Percentiles rank a stretch among this genome's conserved stretches.
Conservation (phyloP, 2,888 invertebrate species). For the Athrips mouffetella region DNA sequence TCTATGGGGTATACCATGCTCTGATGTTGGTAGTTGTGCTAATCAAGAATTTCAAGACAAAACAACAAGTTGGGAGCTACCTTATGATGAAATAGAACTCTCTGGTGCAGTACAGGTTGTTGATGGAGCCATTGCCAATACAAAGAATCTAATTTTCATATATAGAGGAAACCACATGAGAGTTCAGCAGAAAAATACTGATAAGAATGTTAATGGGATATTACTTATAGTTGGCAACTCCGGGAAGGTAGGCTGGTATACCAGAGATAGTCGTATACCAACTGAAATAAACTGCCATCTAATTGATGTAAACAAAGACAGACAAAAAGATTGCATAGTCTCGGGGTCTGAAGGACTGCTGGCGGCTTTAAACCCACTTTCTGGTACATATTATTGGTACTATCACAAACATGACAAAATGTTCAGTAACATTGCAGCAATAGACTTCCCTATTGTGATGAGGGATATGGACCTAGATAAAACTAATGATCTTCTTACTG, state of each 20-base stretch:
- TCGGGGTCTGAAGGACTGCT: conserved; percentile 82
- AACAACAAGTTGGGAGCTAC: conserved; percentile 83
- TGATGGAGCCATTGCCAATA: conserved; percentile 79
- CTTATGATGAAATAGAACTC: conserved; percentile 83
- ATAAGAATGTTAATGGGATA: conserved; percentile 80
- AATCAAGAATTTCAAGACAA: conserved; percentile 74
- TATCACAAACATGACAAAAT: conserved; percentile 75
- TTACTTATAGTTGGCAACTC: conserved; percentile 83
- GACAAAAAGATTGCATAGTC: conserved; percentile 85
- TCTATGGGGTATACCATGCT: conserved; percentile 86
- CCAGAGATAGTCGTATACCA: conserved; percentile 82
- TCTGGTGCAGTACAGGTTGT: conserved; percentile 85
- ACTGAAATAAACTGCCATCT: conserved; percentile 85
- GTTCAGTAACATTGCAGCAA: conserved; percentile 73
- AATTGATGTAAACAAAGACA: conserved; percentile 85
- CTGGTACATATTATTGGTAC: conserved; percentile 78
- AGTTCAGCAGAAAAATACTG: conserved; percentile 63
- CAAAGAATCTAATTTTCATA: conserved; percentile 85
- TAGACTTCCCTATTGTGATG: conserved; percentile 84
- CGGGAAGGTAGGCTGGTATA: conserved; percentile 86
- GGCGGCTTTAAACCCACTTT: conserved; percentile 73
- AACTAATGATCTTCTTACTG: conserved; percentile 82
- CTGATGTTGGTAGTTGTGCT: conserved; percentile 82
- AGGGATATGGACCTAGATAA: conserved; percentile 86
- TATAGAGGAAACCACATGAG: conserved; percentile 83